Evolutionary conservation across 2,888 invertebrate genomes (phyloP), one percentile per base, ranked within the genome.

Genomic region (Aplocera efformata): DNA sequence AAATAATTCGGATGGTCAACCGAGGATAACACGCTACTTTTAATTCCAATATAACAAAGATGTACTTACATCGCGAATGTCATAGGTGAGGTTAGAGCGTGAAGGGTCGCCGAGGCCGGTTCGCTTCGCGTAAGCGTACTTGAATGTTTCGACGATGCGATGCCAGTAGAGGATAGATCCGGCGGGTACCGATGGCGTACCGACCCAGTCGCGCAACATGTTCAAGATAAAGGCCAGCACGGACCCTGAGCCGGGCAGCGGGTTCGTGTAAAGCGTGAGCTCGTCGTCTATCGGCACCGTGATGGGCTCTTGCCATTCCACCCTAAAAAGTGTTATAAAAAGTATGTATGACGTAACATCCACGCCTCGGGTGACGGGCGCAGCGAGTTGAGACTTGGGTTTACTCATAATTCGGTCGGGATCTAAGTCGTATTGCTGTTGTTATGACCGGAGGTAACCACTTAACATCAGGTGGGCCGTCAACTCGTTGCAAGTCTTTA

Each of bases 71-170:
- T 77, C 74, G 22, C 38, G 42, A 23, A 83, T 81, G 32, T 67
- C 53, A 36, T 70, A 70, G 0, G 67, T 50, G 5, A 79, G 45
- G 31, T 74, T 70, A 59, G 55, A 58, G 56, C 73, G 79, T 60
- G 67, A 60, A 63, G 74, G 67, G 84, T 98, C 98, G 0, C 95
- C 98, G 48, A 99, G 84, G 53, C 93, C 91, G 0, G 95, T 94
- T 54, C 98, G 89, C 65, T 93, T 91, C 1, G 96, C 98, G 75
- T 94, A 98, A 9, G 94, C 97, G 84, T 93, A 98, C 76, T 99
- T 99, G 79, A 97, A 95, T 3, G 94, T 91, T 73, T 99, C 98
- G 6, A 95, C 88, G 51, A 97, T 88, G 50, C 96, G 91, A 60
- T 98, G 98, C 90, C 94, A 94, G 70, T 86, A 86, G 8, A 84